Percentiles rank a stretch among this genome's conserved stretches.
Evolutionary conservation across 2,113 vertebrate genomes (phyloP).

Genomic region (Leiothrix lutea): DNA sequence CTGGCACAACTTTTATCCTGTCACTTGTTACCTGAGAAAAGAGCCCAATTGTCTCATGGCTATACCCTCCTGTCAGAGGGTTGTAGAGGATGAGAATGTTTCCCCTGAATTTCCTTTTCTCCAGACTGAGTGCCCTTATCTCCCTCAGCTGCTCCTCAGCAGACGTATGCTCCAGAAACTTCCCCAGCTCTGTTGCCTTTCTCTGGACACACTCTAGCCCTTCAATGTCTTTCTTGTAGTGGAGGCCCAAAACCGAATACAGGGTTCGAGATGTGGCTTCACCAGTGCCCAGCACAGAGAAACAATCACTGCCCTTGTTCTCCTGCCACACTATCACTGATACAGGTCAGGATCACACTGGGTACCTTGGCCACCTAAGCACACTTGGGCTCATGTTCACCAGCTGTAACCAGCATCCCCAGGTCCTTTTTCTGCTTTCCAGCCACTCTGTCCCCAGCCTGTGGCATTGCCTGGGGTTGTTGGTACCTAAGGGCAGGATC

Average conservation of each 20-base stretch:
- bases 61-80: background rate
- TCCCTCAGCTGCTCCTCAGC: background rate
- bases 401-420: background rate
- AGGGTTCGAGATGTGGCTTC: fast-evolving
- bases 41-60: background rate
- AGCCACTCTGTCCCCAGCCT: background rate
- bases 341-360: background rate
- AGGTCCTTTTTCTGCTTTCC: background rate
- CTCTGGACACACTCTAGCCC: background rate
- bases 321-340: background rate
- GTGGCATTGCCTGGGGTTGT: background rate
- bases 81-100: background rate
- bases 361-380: background rate
- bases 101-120: background rate
- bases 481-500: background rate
- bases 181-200: background rate
- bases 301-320: background rate
- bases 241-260: background rate
- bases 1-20: background rate
- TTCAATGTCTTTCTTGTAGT: background rate
- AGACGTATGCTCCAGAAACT: background rate
- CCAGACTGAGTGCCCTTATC: background rate
- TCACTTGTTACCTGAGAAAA: background rate
- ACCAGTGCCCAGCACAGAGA: background rate
- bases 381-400: background rate